phyloP scores from a whole-genome alignment of 2,113 vertebrate genomes.

The Chroicocephalus ridibundus region DNA sequence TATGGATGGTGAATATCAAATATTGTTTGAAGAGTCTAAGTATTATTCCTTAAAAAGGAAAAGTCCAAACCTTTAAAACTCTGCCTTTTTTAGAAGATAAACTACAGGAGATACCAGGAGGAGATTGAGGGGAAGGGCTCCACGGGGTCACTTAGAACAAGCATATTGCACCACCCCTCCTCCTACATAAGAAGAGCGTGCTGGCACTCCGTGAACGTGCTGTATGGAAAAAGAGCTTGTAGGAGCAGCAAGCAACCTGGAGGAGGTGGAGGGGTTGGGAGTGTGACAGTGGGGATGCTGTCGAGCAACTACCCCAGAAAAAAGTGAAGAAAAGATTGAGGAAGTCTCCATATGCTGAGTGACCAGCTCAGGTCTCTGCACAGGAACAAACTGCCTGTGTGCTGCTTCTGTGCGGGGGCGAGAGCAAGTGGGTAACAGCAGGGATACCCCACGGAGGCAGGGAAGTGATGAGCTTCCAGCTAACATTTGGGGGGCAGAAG shows the following conservation, averaged over 20 bases:
- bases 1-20: neutral
- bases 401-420: rapidly evolving
- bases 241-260: neutral
- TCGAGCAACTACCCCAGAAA: neutral
- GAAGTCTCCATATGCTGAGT: neutral
- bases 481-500: neutral
- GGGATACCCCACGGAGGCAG: neutral
- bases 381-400: neutral
- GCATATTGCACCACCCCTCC: neutral
- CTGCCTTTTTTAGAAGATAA: neutral
- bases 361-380: too few species aligned
- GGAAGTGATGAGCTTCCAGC: neutral
- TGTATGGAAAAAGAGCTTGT: neutral
- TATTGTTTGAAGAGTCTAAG: neutral
- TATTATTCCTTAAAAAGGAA: neutral
- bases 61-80: neutral
- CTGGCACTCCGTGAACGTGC: neutral
- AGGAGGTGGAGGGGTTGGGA: neutral
- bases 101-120: neutral
- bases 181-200: neutral
- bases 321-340: neutral
- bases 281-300: neutral
- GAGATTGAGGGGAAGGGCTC: neutral
- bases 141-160: neutral
- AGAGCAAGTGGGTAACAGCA: neutral